Evolutionary conservation across 2,113 vertebrate genomes (phyloP).

Genomic region (Larimichthys crocea): DNA sequence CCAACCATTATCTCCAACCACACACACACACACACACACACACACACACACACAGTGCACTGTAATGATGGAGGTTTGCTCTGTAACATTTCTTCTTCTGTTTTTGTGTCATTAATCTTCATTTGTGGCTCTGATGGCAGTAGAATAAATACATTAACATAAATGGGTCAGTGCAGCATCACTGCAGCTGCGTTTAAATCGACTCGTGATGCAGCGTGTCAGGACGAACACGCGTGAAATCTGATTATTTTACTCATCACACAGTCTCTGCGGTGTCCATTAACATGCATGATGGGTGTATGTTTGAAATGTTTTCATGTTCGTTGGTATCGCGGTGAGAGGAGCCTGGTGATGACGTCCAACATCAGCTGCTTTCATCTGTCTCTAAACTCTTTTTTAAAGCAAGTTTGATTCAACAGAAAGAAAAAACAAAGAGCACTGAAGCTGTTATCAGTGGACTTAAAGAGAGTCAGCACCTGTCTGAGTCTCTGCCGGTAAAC

Average conservation of each 20-base stretch:
- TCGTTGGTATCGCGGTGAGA: not conserved
- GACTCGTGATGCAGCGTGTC: conserved; percentile 8
- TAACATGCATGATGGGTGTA: not conserved
- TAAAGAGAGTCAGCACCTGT: too few species aligned
- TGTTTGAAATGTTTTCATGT: not conserved
- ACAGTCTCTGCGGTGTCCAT: not conserved
- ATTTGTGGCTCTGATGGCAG: conserved; percentile 29
- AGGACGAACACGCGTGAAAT: conserved; percentile 24
- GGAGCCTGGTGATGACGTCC: not conserved
- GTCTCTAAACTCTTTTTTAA: too few species aligned
- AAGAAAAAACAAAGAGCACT: too few species aligned
- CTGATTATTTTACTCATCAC: conserved; percentile 29
- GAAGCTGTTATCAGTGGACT: too few species aligned
- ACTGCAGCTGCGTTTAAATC: conserved; percentile 4
- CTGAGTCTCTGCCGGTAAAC: too few species aligned
- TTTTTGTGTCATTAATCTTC: conserved; percentile 58
- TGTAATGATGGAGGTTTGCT: conserved; percentile 11
- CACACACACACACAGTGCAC: not conserved
- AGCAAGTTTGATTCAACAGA: too few species aligned
- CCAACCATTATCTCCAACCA: conserved; percentile 22
- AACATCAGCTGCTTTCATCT: too few species aligned
- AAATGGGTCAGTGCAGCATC: conserved; percentile 47
- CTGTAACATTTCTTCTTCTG: conserved; percentile 18
- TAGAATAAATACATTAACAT: conserved; percentile 51
- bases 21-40: not conserved